These are phyloP conservation scores for Drosophila orosa DNA, from an alignment of 1,140 invertebrate genomes.

Conservation along the genomic window DNA sequence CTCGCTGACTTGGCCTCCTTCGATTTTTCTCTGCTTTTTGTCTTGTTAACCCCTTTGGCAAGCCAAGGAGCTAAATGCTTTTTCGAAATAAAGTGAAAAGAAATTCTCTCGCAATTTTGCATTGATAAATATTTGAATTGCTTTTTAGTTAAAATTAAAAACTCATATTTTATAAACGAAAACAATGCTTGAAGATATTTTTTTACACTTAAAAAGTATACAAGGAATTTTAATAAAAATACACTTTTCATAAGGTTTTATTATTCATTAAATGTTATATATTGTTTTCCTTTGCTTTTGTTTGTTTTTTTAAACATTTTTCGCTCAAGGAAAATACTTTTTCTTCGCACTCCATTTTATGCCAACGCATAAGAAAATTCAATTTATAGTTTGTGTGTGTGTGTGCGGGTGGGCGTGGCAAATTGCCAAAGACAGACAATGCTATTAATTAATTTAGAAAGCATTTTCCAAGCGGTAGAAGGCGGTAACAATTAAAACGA, in stretches of 20 bases:
- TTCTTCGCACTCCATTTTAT: slow-evolving; percentile 45
- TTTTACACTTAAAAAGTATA: not conserved
- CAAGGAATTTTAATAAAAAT: accelerated
- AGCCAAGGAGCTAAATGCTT: slow-evolving; percentile 4
- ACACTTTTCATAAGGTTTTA: not conserved
- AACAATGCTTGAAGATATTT: not conserved
- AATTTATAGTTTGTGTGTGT: slow-evolving; percentile 73
- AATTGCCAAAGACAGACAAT: slow-evolving; percentile 70
- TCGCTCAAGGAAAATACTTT: slow-evolving; percentile 57
- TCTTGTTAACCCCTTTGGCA: slow-evolving; percentile 16
- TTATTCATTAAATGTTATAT: not conserved
- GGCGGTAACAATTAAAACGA: slow-evolving; percentile 56
- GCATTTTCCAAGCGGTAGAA: slow-evolving; percentile 40
- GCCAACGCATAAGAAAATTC: slow-evolving; percentile 74
- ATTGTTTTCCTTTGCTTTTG: no score
- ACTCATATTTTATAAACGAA: not conserved
- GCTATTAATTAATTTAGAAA: slow-evolving; percentile 78
- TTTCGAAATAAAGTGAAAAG: not conserved
- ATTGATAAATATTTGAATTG: not conserved
- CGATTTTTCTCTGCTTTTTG: slow-evolving; percentile 8
- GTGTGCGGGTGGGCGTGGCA: slow-evolving; percentile 49
- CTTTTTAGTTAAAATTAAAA: not conserved
- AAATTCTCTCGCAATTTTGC: not conserved
- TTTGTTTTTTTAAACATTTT: slow-evolving; percentile 15
- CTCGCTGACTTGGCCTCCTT: slow-evolving; percentile 69